These are phyloP conservation scores for Drosophila paramelanica DNA, from an alignment of 2,888 invertebrate species.

Conservation along the genomic window DNA sequence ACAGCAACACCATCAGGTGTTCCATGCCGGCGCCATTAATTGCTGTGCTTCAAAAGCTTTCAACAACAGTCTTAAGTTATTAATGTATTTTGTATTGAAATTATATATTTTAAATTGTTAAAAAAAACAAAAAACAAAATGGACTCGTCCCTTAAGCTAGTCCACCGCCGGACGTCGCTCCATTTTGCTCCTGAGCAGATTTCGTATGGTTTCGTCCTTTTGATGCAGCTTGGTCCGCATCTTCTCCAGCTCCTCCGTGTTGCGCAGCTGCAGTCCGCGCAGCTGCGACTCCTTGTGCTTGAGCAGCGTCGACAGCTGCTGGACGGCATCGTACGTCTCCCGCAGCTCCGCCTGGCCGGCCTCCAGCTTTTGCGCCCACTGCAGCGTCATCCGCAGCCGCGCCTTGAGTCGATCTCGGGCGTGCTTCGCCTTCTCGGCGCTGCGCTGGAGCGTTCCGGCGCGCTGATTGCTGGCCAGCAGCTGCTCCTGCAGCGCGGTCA, in stretches of 20 bases:
- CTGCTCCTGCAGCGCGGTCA: slow-evolving; percentile 62
- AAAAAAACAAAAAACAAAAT: too few relatives aligned
- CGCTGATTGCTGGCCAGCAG: slow-evolving; percentile 55
- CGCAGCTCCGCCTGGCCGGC: slow-evolving; percentile 81
- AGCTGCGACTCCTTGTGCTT: slow-evolving; percentile 84
- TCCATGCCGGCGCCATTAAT: slow-evolving; percentile 38
- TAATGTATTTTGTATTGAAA: slow-evolving; percentile 80
- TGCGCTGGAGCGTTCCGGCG: slow-evolving; percentile 66
- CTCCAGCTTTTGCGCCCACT: slow-evolving; percentile 84
- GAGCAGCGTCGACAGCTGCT: slow-evolving; percentile 82
- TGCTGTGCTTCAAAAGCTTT: slow-evolving; percentile 78
- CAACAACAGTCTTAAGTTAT: slow-evolving; percentile 70
- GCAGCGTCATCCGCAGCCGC: slow-evolving; percentile 82
- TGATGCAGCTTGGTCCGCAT: slow-evolving; percentile 82
- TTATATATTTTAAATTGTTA: slow-evolving; percentile 80
- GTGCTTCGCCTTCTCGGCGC: slow-evolving; percentile 79
- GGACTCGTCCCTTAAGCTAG: slow-evolving; percentile 4
- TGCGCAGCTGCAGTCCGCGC: slow-evolving; percentile 81
- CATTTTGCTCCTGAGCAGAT: slow-evolving; percentile 76
- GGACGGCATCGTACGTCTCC: slow-evolving; percentile 83
- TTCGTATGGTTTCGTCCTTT: slow-evolving; percentile 84
- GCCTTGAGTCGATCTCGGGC: slow-evolving; percentile 83
- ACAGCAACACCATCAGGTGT: too few relatives aligned
- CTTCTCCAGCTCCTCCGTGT: slow-evolving; percentile 82
- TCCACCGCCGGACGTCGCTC: slow-evolving; percentile 69